Percentiles rank a stretch among this genome's conserved stretches.
phyloP scores from a whole-genome alignment of 2,797 vertebrate species.

The Atherinosoma microstoma region DNA sequence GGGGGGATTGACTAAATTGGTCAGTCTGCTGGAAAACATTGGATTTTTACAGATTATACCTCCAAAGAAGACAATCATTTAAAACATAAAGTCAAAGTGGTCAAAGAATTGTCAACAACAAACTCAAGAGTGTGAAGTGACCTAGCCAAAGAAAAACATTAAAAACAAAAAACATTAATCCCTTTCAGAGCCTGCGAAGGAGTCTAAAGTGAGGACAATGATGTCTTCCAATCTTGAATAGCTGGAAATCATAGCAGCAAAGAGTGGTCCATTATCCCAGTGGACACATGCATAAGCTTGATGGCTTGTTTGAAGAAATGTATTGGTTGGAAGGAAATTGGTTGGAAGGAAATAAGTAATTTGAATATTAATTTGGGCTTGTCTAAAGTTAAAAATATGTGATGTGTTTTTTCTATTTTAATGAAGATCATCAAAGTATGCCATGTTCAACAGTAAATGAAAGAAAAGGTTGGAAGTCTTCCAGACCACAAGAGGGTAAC shows the following conservation, averaged over 20 bases:
- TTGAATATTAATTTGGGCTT: background rate
- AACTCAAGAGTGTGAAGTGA: background rate
- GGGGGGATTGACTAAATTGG: too few species aligned
- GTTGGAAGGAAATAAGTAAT: background rate
- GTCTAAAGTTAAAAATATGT: background rate
- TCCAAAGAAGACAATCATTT: background rate
- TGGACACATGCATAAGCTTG: background rate
- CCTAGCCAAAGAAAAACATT: background rate
- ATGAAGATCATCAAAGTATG: slow-evolving; percentile 2
- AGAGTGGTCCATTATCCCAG: background rate
- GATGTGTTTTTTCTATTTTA: slow-evolving; percentile 19
- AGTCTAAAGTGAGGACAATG: background rate
- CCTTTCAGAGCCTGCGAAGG: background rate
- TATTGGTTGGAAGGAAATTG: background rate
- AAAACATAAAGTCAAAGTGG: background rate
- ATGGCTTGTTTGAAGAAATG: background rate
- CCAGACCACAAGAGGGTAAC: slow-evolving; percentile 27
- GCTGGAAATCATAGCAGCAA: background rate
- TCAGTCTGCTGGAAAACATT: background rate
- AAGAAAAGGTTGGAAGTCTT: slow-evolving; percentile 23
- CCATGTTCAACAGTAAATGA: slow-evolving; percentile 23
- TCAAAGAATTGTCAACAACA: background rate
- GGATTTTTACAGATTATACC: background rate
- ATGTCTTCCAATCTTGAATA: background rate
- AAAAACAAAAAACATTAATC: background rate